These are phyloP conservation scores for Allygus modestus DNA, from an alignment of 2,888 invertebrate genomes.

Conservation along the genomic window DNA sequence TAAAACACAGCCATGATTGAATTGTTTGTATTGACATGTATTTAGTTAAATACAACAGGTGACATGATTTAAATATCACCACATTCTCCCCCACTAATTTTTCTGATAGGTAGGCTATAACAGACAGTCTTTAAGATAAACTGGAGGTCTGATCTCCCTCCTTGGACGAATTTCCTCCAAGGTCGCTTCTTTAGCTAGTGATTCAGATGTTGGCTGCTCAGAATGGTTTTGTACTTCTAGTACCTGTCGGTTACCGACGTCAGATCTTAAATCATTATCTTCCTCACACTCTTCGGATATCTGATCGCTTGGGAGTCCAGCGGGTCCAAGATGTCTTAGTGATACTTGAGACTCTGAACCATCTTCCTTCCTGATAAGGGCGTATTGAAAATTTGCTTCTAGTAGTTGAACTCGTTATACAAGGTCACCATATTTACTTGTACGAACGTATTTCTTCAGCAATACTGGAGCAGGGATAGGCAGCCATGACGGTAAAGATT, in stretches of 20 bases:
- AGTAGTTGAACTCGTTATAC: neutral
- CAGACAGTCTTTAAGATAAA: neutral
- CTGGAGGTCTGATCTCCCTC: neutral
- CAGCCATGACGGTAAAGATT: constrained; percentile 2
- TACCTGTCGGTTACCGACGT: neutral
- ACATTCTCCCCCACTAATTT: neutral
- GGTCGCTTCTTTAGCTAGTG: neutral
- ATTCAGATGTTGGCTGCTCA: neutral
- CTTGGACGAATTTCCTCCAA: neutral
- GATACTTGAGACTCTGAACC: neutral
- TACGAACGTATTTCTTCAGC: neutral
- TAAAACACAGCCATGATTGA: no score
- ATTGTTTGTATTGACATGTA: no score
- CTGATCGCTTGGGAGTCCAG: neutral
- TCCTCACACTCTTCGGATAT: neutral
- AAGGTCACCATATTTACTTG: constrained; percentile 5
- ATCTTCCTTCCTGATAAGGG: neutral
- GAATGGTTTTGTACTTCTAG: no score
- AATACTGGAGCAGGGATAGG: neutral
- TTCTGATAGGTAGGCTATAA: neutral
- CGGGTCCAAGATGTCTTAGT: neutral
- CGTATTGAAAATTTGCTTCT: constrained; percentile 6
- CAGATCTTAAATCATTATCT: neutral
- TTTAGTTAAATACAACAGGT: no score
- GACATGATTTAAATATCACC: no score